Evolutionary conservation across 2,888 invertebrate species (phyloP).

Genomic region (Boloria selene): DNA sequence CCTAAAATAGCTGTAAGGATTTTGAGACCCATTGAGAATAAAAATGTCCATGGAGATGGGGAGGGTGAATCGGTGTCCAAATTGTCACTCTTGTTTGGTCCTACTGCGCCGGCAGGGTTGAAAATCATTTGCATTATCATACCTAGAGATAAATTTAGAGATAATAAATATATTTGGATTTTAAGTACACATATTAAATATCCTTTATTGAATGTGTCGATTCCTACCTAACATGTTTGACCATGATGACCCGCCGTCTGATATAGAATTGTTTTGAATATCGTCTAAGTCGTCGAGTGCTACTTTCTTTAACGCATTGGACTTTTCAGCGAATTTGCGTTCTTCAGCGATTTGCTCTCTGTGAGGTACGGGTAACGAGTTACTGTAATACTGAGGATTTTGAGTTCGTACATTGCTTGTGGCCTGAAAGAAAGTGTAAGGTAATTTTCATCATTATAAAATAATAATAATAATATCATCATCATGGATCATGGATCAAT

Average conservation of each 20-base stretch:
- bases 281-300: conserved; percentile 91
- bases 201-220: conserved; percentile 33
- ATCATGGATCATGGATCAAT: too few species aligned
- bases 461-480: too few species aligned
- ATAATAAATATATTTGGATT: not conserved
- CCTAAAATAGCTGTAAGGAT: conserved; percentile 92
- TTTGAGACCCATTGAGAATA: conserved; percentile 92
- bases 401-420: conserved; percentile 76
- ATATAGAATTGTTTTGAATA: conserved; percentile 90
- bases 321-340: conserved; percentile 94
- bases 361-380: conserved; percentile 63
- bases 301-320: conserved; percentile 94
- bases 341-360: conserved; percentile 78
- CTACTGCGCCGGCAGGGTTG: conserved; percentile 84
- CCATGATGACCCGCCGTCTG: conserved; percentile 92
- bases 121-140: conserved; percentile 95
- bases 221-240: conserved; percentile 89
- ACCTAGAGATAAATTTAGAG: conserved; percentile 57
- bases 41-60: conserved; percentile 93
- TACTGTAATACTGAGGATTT: conserved; percentile 75
- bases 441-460: not conserved
- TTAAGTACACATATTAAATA: not conserved
- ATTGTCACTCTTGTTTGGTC: conserved; percentile 92
- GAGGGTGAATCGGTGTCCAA: conserved; percentile 86
- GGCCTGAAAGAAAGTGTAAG: conserved; percentile 56